Conservation (phyloP, 2,113 vertebrate genomes). For the Egretta garzetta region DNA sequence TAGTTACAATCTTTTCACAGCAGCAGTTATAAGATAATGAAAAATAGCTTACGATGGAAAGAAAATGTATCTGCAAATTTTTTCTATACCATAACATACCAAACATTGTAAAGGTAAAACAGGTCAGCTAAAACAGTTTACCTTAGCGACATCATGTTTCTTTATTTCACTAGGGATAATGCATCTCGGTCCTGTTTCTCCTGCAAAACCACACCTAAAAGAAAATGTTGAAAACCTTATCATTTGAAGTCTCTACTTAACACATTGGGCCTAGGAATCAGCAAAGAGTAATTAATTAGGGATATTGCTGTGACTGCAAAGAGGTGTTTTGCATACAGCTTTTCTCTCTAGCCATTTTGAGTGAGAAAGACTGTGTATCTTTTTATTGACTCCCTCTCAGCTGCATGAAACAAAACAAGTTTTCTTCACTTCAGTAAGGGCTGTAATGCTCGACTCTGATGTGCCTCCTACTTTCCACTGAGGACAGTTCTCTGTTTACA, state of each 20-base stretch:
- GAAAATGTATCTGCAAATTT: not conserved
- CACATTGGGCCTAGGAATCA: not conserved
- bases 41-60: not conserved
- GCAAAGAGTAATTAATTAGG: not conserved
- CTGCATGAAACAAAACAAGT: not conserved
- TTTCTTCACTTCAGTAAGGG: not conserved
- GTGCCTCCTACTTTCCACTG: not conserved
- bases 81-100: fast-evolving
- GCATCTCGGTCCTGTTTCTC: constrained; percentile 95
- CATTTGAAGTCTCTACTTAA: not conserved
- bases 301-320: not conserved
- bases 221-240: not conserved
- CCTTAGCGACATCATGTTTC: constrained; percentile 85
- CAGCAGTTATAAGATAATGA: not conserved
- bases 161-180: constrained; percentile 96
- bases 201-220: constrained; percentile 96
- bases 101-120: not conserved
- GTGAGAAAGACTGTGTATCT: not conserved
- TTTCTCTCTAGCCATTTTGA: not conserved
- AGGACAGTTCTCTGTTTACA: not conserved
- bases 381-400: not conserved
- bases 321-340: not conserved
- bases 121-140: not conserved
- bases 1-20: not conserved
- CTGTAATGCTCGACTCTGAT: not conserved